Conservation (phyloP, 2,888 invertebrate species). For the Drosophila paramelanica region DNA sequence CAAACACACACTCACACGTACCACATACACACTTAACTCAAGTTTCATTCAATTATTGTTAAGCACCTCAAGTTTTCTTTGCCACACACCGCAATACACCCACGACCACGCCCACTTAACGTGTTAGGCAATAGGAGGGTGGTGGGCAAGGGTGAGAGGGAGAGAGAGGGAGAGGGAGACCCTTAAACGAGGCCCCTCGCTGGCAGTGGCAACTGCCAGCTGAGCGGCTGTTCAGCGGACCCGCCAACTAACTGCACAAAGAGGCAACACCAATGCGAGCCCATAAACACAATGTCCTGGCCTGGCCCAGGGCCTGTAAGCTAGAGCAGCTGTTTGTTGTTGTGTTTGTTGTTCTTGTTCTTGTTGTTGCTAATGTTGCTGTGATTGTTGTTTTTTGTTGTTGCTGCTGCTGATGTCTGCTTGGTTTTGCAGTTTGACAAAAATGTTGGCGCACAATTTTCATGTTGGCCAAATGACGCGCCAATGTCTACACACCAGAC, state of each 20-base stretch:
- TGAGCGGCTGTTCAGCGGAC: background rate
- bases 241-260: slow-evolving; percentile 22
- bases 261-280: slow-evolving; percentile 8
- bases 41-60: slow-evolving; percentile 79
- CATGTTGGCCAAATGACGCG: slow-evolving; percentile 68
- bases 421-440: slow-evolving; percentile 58
- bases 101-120: slow-evolving; percentile 29
- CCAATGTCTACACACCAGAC: slow-evolving; percentile 49
- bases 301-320: slow-evolving; percentile 12
- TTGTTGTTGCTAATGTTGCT: background rate
- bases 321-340: slow-evolving; percentile 23
- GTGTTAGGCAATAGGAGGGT: background rate
- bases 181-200: slow-evolving; percentile 62
- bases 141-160: background rate
- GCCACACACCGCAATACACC: slow-evolving; percentile 65
- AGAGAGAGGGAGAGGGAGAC: background rate
- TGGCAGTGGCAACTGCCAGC: slow-evolving; percentile 10
- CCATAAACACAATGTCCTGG: slow-evolving; percentile 19
- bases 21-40: slow-evolving; percentile 64
- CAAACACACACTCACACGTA: slow-evolving; percentile 2
- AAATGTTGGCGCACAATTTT: slow-evolving; percentile 68
- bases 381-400: slow-evolving; percentile 14
- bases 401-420: slow-evolving; percentile 34
- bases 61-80: slow-evolving; percentile 78
- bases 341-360: slow-evolving; percentile 4